A percentile compares a stretch with the other conserved stretches of the same genome.
These are phyloP conservation scores for Phenacoccus solenopsis DNA, from an alignment of 1,140 invertebrate species.

Conservation along the genomic window DNA sequence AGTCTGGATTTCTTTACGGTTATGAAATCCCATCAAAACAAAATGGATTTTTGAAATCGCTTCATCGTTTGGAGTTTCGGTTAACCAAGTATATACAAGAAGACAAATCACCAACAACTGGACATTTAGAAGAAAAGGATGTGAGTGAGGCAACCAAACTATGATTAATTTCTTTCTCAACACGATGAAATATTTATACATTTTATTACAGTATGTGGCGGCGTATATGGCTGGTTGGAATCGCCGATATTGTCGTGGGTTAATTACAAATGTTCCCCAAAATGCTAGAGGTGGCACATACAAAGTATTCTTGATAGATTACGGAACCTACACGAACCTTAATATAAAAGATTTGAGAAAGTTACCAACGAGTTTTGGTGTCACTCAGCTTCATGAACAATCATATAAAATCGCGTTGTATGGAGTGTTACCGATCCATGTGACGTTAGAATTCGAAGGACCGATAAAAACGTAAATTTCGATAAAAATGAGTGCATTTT, in stretches of 20 bases:
- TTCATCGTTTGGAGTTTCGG: no score
- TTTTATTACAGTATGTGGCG: background rate
- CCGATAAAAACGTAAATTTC: background rate
- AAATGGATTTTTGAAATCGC: no score
- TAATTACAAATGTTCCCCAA: background rate
- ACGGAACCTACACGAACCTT: background rate
- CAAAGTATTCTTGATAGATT: background rate
- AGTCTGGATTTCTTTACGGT: background rate
- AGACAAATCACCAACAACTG: no score
- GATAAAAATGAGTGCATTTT: no score
- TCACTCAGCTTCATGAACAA: background rate
- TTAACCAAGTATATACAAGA: no score
- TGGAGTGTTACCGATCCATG: background rate
- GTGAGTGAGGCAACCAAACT: no score
- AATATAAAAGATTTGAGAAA: background rate
- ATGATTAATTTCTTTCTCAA: no score
- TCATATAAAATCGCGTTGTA: background rate
- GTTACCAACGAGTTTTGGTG: background rate
- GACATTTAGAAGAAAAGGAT: no score
- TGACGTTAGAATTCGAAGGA: background rate
- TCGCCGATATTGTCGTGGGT: background rate
- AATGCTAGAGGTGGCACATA: background rate
- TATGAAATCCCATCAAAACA: background rate
- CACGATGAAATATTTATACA: no score
- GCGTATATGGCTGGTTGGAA: background rate